A percentile compares a stretch with the other conserved stretches of the same genome.
These are phyloP conservation scores for Pituophis catenifer DNA, from an alignment of 2,113 vertebrate species.

Conservation along the genomic window DNA sequence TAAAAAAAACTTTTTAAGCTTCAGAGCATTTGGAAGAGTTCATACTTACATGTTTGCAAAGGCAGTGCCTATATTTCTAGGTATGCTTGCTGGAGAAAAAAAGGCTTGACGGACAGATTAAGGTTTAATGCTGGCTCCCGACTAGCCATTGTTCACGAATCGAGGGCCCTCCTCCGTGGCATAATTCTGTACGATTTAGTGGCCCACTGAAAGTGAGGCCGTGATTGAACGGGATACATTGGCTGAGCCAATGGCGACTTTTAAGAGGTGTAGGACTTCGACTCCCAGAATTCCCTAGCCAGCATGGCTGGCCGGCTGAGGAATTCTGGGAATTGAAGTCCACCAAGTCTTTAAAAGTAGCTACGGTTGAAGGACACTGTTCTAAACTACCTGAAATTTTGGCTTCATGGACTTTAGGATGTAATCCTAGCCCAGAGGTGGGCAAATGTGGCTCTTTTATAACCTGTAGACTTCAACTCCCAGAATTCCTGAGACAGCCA, in stretches of 20 bases:
- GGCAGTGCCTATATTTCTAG: slow-evolving; percentile 55
- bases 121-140: neutral
- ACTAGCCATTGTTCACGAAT: neutral
- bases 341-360: neutral
- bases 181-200: neutral
- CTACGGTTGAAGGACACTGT: neutral
- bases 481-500: too few relatives aligned
- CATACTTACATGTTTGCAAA: slow-evolving; percentile 42
- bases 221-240: neutral
- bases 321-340: neutral
- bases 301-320: neutral
- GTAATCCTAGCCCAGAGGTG: neutral
- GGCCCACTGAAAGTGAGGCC: neutral
- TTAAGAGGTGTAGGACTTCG: neutral
- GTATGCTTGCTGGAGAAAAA: slow-evolving; percentile 58
- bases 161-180: neutral
- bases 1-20: slow-evolving; percentile 43
- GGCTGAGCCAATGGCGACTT: neutral
- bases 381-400: neutral
- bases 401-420: neutral
- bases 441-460: too few relatives aligned
- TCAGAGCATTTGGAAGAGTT: slow-evolving; percentile 61
- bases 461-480: too few relatives aligned
- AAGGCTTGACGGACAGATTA: slow-evolving; percentile 49
- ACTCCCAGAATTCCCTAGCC: neutral